Evolutionary conservation across 1,140 invertebrate species (phyloP).

Genomic region (Drosophila bocqueti): DNA sequence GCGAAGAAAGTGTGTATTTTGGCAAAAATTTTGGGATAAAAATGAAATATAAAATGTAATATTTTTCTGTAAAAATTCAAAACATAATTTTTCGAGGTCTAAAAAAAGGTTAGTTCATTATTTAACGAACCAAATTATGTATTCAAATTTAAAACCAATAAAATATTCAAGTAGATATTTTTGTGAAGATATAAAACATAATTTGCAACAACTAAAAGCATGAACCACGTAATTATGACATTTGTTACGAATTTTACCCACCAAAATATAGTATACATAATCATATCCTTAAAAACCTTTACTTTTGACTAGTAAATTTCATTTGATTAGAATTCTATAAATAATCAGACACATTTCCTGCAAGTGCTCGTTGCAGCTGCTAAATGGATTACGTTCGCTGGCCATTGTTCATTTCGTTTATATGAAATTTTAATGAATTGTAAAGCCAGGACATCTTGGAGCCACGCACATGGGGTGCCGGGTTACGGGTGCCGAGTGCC

Average conservation of each 20-base stretch:
- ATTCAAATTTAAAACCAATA: too few relatives aligned
- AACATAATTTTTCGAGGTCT: too few relatives aligned
- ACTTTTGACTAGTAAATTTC: too few relatives aligned
- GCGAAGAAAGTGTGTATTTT: background rate
- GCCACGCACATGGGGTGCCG: constrained; percentile 22
- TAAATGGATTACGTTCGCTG: constrained; percentile 61
- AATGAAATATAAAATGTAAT: background rate
- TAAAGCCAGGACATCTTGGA: constrained; percentile 59
- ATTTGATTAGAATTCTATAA: background rate
- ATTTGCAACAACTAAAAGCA: background rate
- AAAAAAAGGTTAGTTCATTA: too few relatives aligned
- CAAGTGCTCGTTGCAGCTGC: constrained; percentile 23
- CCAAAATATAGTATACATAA: background rate
- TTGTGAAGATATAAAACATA: background rate
- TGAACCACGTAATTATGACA: too few relatives aligned
- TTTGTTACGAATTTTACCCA: background rate
- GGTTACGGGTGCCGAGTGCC: background rate
- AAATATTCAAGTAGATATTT: background rate
- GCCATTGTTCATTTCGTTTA: constrained; percentile 52
- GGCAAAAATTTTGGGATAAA: background rate
- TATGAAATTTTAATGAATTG: constrained; percentile 77
- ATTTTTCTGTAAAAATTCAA: accelerated
- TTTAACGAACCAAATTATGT: too few relatives aligned
- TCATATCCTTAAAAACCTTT: background rate
- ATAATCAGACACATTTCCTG: background rate